Evolutionary conservation across 2,797 vertebrate genomes (phyloP).

Genomic region (Helostoma temminkii): DNA sequence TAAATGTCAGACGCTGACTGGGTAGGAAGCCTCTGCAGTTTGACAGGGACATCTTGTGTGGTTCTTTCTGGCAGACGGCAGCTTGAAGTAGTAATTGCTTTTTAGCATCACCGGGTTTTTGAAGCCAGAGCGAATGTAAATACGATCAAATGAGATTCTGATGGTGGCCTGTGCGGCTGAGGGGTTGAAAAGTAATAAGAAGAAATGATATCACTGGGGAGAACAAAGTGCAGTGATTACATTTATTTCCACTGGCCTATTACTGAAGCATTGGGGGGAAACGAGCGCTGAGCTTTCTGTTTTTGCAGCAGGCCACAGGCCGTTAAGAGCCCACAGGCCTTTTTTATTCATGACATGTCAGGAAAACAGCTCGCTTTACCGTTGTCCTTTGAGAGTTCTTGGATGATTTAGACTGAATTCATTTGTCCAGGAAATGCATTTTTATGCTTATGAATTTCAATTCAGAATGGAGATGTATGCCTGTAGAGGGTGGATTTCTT

Average conservation of each 20-base stretch:
- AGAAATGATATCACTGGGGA: constrained; percentile 79
- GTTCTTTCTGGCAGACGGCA: constrained; percentile 56
- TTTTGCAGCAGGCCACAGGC: constrained; percentile 66
- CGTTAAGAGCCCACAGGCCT: constrained; percentile 52
- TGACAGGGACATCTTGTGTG: constrained; percentile 59
- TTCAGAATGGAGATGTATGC: constrained; percentile 45
- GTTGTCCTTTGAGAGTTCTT: constrained; percentile 61
- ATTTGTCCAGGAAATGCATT: constrained; percentile 48
- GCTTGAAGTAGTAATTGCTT: constrained; percentile 79
- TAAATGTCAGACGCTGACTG: constrained; percentile 76
- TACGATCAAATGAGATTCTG: constrained; percentile 82
- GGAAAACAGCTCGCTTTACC: constrained; percentile 65
- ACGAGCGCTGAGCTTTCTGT: constrained; percentile 73
- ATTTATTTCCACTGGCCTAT: constrained; percentile 83
- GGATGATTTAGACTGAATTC: constrained; percentile 67
- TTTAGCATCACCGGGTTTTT: constrained; percentile 69
- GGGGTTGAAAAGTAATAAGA: constrained; percentile 79
- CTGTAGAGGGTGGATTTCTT: constrained; percentile 36
- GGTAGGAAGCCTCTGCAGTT: constrained; percentile 54
- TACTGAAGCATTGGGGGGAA: constrained; percentile 73
- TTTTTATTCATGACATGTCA: constrained; percentile 76
- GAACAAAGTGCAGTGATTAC: constrained; percentile 86
- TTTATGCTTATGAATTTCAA: constrained; percentile 54
- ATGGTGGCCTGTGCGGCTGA: constrained; percentile 70
- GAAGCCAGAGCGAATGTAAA: constrained; percentile 77